Base-by-base conservation (phyloP, 1,140 invertebrate species). In the Caenorhabditis tropicalis region DNA sequence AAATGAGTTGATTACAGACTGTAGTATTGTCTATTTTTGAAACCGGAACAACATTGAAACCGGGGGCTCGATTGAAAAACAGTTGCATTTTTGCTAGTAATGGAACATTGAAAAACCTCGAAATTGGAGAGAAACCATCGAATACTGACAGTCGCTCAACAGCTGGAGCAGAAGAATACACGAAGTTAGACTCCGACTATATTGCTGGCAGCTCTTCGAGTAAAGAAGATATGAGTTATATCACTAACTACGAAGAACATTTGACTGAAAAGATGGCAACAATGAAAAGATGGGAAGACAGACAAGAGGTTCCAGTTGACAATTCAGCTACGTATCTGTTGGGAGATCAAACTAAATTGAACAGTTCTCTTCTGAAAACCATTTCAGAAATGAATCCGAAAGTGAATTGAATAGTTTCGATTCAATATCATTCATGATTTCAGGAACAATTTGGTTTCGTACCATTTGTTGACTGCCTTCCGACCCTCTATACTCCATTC, bases 161-260 rank as follows among this genome's bases (percentile, higher is more conserved):
- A 5, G 74, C 74, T 0, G 74, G 39, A 6, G n/a, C 1, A 31
- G 74, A 79, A 79, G n/a, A 21, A 48, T 36, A 21, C 19, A 4
- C 29, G 10, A 65, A 65, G 36, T 9, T n/a, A 36, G 36, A 16
- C 43, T 74, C 36, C 4, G 65, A 74, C 27, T 46, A 74, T 24
- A 24, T 74, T 10, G 36, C 65, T 21, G 36, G 36, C 43, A 46
- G 7, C 15, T 65, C 58, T 19, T 19, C 31, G 15, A 65, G 36
- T n/a, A 74, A 21, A 24, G 65, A 74, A 24, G 65, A 74, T 43
- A 43, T 74, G 65, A 74, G 65, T 27, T 74, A 74, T 43, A 74
- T 74, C 21, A 74, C 65, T 5, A 43, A 39, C n/a, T 74, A 74
- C 24, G 65, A 74, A 27, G 65, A 74, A n/a, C 27, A 74, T 27